These are phyloP conservation scores for Paelopatides confundens DNA, from an alignment of 53 echinoderm and acorn worm species.

Conservation along the genomic window DNA sequence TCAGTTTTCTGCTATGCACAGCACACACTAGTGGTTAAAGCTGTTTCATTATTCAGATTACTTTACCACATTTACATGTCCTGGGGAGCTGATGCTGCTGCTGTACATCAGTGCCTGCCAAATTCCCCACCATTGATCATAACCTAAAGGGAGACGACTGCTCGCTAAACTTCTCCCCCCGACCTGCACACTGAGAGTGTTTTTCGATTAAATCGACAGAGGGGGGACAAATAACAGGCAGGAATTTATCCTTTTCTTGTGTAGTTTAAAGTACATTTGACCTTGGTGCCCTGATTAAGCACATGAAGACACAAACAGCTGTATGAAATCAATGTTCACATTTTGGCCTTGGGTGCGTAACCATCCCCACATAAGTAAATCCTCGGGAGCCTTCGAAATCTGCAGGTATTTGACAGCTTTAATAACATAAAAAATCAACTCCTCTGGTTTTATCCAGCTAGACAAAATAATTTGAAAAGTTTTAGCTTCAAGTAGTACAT, in stretches of 20 bases:
- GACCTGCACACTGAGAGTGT: neutral
- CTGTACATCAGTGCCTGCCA: neutral
- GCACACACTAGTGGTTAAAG: no score
- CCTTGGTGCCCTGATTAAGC: slow-evolving; percentile 9
- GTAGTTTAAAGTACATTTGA: neutral
- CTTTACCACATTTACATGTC: neutral
- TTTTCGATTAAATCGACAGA: neutral
- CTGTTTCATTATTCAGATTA: slow-evolving; percentile 18
- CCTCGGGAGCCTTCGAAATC: neutral
- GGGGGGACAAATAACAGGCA: neutral
- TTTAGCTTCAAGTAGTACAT: no score
- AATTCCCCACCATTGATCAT: neutral
- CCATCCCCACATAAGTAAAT: neutral
- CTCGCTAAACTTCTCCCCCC: neutral
- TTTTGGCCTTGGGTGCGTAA: neutral
- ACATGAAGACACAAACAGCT: neutral
- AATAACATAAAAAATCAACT: neutral
- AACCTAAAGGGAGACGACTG: slow-evolving; percentile 1
- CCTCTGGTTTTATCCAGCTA: neutral
- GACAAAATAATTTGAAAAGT: no score
- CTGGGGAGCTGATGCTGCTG: neutral
- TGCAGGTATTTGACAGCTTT: neutral
- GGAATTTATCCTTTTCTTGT: neutral
- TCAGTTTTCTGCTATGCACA: no score
- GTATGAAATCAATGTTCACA: slow-evolving; percentile 3